phyloP scores from a whole-genome alignment of 2,888 invertebrate species.

The Sipunculus nudus region DNA sequence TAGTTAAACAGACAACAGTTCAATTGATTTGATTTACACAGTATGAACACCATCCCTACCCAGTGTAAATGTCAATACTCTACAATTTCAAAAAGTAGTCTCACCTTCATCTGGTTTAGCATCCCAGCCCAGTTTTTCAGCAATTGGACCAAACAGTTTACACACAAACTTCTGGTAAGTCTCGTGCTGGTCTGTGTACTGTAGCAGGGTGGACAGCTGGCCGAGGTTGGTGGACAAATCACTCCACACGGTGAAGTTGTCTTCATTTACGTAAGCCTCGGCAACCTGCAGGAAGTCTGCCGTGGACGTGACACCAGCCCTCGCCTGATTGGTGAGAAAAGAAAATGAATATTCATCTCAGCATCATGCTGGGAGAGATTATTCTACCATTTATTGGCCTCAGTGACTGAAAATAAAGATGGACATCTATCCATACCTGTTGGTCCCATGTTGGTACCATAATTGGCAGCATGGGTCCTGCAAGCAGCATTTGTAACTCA shows the following conservation, averaged over 20 bases:
- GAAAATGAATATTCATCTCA: background rate
- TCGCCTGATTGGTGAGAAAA: slow-evolving; percentile 61
- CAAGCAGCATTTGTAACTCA: no score
- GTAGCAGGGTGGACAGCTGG: slow-evolving; percentile 80
- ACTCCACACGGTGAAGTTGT: slow-evolving; percentile 93
- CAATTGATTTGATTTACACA: no score
- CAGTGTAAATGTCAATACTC: no score
- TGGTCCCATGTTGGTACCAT: no score
- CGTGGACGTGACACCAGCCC: slow-evolving; percentile 82
- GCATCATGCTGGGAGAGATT: background rate
- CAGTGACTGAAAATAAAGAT: no score
- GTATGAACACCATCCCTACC: no score
- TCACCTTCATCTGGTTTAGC: slow-evolving; percentile 79
- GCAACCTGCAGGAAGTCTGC: slow-evolving; percentile 84
- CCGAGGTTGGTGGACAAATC: slow-evolving; percentile 73
- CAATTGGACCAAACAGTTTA: slow-evolving; percentile 78
- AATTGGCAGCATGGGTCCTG: no score
- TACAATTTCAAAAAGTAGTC: no score
- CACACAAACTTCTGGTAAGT: slow-evolving; percentile 80
- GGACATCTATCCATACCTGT: no score
- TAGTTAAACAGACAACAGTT: no score
- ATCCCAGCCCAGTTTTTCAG: slow-evolving; percentile 85
- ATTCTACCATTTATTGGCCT: no score
- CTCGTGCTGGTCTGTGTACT: slow-evolving; percentile 80
- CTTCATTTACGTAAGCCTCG: slow-evolving; percentile 82